Percentiles rank a stretch among this genome's conserved stretches.
phyloP scores from a whole-genome alignment of 2,113 vertebrate genomes.

The Grantiella picta region DNA sequence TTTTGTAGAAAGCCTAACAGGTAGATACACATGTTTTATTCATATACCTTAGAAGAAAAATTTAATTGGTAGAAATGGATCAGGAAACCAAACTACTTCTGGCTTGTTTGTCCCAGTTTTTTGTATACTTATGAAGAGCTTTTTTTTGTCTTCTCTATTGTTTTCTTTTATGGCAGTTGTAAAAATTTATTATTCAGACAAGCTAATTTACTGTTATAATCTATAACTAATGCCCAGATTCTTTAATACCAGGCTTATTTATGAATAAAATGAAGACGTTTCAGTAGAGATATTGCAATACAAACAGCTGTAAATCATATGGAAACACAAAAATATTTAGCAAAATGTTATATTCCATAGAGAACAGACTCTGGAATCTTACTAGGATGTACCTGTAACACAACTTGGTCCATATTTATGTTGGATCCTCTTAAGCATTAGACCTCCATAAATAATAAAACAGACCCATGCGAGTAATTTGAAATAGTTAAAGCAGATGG shows the following conservation, averaged over 20 bases:
- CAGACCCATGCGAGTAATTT: neutral
- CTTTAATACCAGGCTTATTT: neutral
- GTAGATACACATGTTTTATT: neutral
- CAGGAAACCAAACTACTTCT: neutral
- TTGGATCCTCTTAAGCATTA: neutral
- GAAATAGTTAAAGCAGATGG: neutral
- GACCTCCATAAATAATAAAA: neutral
- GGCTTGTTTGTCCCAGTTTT: neutral
- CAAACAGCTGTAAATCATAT: neutral
- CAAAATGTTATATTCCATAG: neutral
- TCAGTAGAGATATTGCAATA: neutral
- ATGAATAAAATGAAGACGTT: neutral
- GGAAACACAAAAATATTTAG: neutral
- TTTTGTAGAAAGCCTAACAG: neutral
- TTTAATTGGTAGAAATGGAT: neutral
- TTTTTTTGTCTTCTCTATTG: neutral
- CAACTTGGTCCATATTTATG: rapidly evolving
- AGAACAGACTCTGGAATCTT: neutral
- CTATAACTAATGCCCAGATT: neutral
- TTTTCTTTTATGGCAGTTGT: neutral
- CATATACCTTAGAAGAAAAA: neutral
- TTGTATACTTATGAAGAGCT: neutral
- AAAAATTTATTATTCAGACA: neutral
- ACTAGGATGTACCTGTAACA: neutral
- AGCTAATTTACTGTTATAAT: neutral